Conservation (phyloP, 1,140 invertebrate genomes). For the Bradysia coprophila region DNA sequence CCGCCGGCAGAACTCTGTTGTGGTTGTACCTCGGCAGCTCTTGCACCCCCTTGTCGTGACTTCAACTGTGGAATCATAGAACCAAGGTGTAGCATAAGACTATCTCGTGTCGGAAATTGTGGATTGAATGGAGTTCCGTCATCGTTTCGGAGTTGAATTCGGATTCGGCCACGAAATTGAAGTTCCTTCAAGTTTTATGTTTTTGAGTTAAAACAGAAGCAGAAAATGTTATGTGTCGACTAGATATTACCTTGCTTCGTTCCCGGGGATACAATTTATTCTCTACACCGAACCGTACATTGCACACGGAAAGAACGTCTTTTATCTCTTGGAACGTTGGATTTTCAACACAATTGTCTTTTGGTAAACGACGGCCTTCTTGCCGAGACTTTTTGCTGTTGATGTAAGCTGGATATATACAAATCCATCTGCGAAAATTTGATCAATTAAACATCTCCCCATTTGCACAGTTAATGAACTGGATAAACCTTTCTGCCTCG, state of each 20-base stretch:
- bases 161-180: constrained; percentile 63
- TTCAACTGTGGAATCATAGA: constrained; percentile 88
- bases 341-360: constrained; percentile 80
- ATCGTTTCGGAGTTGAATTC: constrained; percentile 84
- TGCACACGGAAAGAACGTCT: constrained; percentile 69
- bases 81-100: constrained; percentile 56
- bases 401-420: constrained; percentile 90
- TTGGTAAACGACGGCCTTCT: constrained; percentile 68
- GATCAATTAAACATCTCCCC: too few relatives aligned
- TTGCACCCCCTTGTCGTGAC: constrained; percentile 28
- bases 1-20: not conserved
- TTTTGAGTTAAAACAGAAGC: not conserved
- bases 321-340: constrained; percentile 85
- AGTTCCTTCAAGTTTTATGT: constrained; percentile 44
- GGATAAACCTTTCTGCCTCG: constrained; percentile 30
- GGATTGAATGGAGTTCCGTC: constrained; percentile 60
- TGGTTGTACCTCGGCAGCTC: too few relatives aligned
- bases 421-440: constrained; percentile 95
- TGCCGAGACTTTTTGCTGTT: constrained; percentile 84
- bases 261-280: constrained; percentile 90
- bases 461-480: too few relatives aligned
- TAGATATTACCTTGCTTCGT: constrained; percentile 46
- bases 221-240: not conserved
- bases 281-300: constrained; percentile 75
- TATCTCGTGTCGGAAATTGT: constrained; percentile 58